Evolutionary conservation across 2,797 vertebrate genomes (phyloP), one percentile per base, ranked within the genome.

Genomic region (Tauraco hartlaubi): DNA sequence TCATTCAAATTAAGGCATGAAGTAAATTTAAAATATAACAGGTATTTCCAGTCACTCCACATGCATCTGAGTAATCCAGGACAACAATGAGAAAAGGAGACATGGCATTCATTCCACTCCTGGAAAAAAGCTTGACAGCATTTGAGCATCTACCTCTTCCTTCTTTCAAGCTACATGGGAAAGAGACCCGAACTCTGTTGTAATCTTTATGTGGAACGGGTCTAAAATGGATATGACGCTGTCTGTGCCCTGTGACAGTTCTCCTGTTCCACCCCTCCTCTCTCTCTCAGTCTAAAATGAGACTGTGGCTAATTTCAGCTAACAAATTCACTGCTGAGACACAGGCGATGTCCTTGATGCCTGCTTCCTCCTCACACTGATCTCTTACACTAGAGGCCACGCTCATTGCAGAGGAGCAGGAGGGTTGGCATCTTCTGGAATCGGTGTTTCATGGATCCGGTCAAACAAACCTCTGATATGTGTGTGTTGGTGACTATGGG

Each of bases 11-110:
- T 62, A 88, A 72, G 72, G 19, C 13, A 80, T 46, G 26, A 19
- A 63, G 25, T 44, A 12, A 85, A 80, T 78, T 79, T 71, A 85
- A 94, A 90, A 63, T 28, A 11, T 33, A 74, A 37, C 16, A 82
- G 29, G 29, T 74, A 79, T 63, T 71, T 49, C 28, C 19, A 82
- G 43, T 82, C 13, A 75, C 21, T 81, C 48, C 9, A 33, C 1
- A 5, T 14, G 11, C 48, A 64, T 20, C 46, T 1, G 1, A 82
- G 63, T n/a, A 92, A 78, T 54, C 12, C 77, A 91, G 35, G 58
- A 75, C 76, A 93, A 25, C 51, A 59, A n/a, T 17, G 15, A 43
- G 35, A 84, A 86, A 89, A 72, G 28, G 48, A 89, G 55, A 87
- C 39, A 48, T 28, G 46, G 39, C 20, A 68, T 44, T 78, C 13